Base-by-base conservation (phyloP, 2,888 invertebrate species). In the Tyria jacobaeae region DNA sequence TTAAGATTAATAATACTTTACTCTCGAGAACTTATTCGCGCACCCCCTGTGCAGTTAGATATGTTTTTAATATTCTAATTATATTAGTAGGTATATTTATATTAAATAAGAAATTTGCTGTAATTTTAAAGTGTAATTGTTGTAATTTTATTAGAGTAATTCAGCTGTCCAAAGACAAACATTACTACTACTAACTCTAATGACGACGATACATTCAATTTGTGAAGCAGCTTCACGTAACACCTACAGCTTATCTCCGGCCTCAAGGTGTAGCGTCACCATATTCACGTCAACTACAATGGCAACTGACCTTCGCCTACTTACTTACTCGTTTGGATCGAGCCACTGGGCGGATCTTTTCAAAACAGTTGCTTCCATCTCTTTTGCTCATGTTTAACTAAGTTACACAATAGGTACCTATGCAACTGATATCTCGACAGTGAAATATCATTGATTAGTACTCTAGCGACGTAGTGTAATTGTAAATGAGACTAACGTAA, bases 301-400 rank as follows among this genome's bases (percentile, higher is more conserved):
- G 89, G 89, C 87, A 85, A 64, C 70, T 86, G 89, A 91, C 93
- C 93, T 93, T 93, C 90, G 89, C 93, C 93, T 89, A 93, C 88
- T 89, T 93, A 91, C 75, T 76, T 90, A 86, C 82, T 91, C 89
- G 87, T 84, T 91, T 84, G 89, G 73, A 90, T 87, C 91, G 87
- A 87, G 84, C 84, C 82, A 85, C 87, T 85, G 83, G 76, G 85
- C 83, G 81, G 85, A 89, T 92, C 89, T 90, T 88, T 91, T 89
- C 84, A 88, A 89, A 89, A 88, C 86, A 81, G 78, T 78, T 76
- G 67, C 75, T 73, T 78, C 78, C 75, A 67, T 81, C 85, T 81
- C 81, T 78, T 75, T 83, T 76, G 51, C 74, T 69, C 75, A 62
- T 70, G 70, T 70, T 64, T 57, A 73, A 67, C 59, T 49, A 55